phyloP scores from a whole-genome alignment of 2,797 vertebrate species.

The Myripristis jacobus region DNA sequence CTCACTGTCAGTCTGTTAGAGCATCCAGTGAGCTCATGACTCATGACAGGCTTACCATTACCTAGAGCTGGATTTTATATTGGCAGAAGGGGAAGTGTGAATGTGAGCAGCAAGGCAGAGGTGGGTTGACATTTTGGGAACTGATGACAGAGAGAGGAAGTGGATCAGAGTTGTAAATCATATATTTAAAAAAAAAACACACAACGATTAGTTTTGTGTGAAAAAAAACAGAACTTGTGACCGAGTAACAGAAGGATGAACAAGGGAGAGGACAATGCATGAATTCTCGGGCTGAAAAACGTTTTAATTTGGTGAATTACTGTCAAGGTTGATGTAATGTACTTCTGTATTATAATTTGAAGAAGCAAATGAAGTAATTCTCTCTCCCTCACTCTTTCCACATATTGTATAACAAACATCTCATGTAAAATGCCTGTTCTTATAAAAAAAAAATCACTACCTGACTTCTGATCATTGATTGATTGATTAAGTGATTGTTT shows the following conservation, averaged over 20 bases:
- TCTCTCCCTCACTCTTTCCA: background rate
- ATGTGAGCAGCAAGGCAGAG: background rate
- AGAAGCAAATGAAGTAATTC: background rate
- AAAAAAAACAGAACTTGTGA: slow-evolving; percentile 44
- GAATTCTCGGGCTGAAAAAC: no score
- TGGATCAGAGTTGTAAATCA: slow-evolving; percentile 18
- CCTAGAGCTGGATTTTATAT: slow-evolving; percentile 31
- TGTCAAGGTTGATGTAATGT: background rate
- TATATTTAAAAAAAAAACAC: background rate
- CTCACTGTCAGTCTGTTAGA: slow-evolving; percentile 4
- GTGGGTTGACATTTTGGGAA: slow-evolving; percentile 34
- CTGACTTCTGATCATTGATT: background rate
- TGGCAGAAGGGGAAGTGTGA: slow-evolving; percentile 52
- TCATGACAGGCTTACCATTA: background rate
- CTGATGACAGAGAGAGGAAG: slow-evolving; percentile 58
- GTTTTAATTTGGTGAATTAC: no score
- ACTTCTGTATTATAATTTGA: background rate
- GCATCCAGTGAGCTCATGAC: background rate
- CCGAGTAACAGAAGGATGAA: slow-evolving; percentile 1
- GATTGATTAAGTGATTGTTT: no score
- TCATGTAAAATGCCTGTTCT: no score
- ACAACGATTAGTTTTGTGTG: background rate
- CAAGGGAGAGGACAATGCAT: background rate
- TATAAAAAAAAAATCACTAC: no score
- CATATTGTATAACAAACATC: background rate